A percentile compares a stretch with the other conserved stretches of the same genome.
Evolutionary conservation across 2,797 vertebrate genomes (phyloP).

Genomic region (Nannoperca obscura): DNA sequence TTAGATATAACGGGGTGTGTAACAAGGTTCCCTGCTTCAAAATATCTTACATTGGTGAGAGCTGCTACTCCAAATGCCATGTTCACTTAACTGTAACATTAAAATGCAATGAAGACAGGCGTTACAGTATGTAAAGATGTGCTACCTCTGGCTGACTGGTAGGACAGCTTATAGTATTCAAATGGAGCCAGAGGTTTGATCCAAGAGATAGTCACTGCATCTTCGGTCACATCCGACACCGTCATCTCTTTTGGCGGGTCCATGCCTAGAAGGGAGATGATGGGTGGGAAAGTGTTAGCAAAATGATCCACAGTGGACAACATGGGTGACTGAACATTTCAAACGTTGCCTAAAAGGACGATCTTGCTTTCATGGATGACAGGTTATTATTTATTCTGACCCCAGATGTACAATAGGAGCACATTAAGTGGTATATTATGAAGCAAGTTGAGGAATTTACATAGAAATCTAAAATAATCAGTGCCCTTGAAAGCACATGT

Average conservation of each 20-base stretch:
- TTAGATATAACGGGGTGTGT: slow-evolving; percentile 38
- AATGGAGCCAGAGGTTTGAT: slow-evolving; percentile 89
- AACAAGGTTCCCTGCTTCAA: slow-evolving; percentile 17
- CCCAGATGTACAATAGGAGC: neutral
- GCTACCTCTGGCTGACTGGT: slow-evolving; percentile 90
- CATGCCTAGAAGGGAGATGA: slow-evolving; percentile 83
- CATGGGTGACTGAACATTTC: neutral
- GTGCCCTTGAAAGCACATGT: slow-evolving; percentile 20
- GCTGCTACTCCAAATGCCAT: slow-evolving; percentile 52
- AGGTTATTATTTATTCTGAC: neutral
- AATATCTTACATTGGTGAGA: slow-evolving; percentile 39
- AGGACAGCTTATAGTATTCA: slow-evolving; percentile 95
- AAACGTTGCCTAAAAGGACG: neutral
- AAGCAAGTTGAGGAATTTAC: slow-evolving; percentile 26
- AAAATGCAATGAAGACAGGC: slow-evolving; percentile 7
- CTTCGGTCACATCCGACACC: slow-evolving; percentile 90
- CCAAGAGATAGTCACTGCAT: slow-evolving; percentile 91
- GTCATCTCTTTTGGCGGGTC: slow-evolving; percentile 92
- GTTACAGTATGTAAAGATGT: neutral
- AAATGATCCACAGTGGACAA: neutral
- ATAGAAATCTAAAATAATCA: slow-evolving; percentile 24
- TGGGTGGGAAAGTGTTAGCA: neutral
- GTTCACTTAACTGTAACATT: slow-evolving; percentile 60
- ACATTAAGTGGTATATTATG: neutral
- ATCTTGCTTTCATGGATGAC: neutral